phyloP scores from a whole-genome alignment of 2,888 invertebrate species.

The Chrysina gloriosa region DNA sequence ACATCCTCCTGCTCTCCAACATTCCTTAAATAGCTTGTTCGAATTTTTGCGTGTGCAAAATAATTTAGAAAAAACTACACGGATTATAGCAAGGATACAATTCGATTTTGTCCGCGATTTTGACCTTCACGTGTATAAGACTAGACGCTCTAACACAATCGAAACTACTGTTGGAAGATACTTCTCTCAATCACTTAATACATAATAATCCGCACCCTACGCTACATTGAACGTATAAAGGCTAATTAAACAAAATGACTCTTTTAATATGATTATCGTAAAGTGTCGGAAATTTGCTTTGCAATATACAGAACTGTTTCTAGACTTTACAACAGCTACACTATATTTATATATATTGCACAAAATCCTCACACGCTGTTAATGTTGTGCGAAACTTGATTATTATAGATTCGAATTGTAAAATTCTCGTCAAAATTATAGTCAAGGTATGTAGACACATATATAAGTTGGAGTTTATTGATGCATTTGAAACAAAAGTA shows the following conservation, averaged over 20 bases:
- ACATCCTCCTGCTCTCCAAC: constrained; percentile 39
- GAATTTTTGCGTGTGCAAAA: constrained; percentile 21
- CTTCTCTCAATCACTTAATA: constrained; percentile 42
- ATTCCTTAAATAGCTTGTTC: constrained; percentile 6
- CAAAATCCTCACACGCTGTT: no score
- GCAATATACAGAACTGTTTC: background rate
- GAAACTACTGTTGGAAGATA: constrained; percentile 39
- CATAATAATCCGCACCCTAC: constrained; percentile 50
- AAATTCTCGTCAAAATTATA: no score
- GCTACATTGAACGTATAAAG: constrained; percentile 46
- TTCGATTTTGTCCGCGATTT: constrained; percentile 17
- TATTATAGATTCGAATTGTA: no score
- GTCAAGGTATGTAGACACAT: no score
- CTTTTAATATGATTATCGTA: constrained; percentile 46
- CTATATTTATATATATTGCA: background rate
- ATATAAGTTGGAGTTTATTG: no score
- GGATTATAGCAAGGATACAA: constrained; percentile 11
- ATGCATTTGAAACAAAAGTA: no score
- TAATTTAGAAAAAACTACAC: constrained; percentile 11
- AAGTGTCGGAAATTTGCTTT: constrained; percentile 38
- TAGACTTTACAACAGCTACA: background rate
- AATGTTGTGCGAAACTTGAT: no score
- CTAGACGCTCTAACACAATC: constrained; percentile 33
- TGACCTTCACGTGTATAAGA: constrained; percentile 17
- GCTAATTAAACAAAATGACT: constrained; percentile 51